These are phyloP conservation scores for Tapirus terrestris DNA, from an alignment of 2,113 vertebrate species.

Conservation along the genomic window DNA sequence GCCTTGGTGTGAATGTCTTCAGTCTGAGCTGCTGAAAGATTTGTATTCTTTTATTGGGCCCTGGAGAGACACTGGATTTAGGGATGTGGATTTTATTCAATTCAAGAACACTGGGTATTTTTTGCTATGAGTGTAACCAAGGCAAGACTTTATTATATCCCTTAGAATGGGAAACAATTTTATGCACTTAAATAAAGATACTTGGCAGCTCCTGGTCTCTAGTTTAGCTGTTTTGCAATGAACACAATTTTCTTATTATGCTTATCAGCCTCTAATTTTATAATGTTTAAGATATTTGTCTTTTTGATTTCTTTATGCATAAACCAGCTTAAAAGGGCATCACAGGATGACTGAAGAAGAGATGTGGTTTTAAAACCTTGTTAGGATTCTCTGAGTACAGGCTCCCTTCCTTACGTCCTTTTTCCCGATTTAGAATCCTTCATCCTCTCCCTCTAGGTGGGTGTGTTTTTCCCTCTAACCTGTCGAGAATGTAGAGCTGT, in stretches of 20 bases:
- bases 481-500: slow-evolving; percentile 8
- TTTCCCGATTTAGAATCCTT: slow-evolving; percentile 48
- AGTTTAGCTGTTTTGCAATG: neutral
- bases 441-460: neutral
- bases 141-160: neutral
- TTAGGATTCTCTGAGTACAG: slow-evolving; percentile 30
- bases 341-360: neutral
- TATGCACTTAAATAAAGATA: neutral
- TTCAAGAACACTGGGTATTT: neutral
- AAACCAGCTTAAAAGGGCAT: slow-evolving; percentile 9
- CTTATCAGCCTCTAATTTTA: neutral
- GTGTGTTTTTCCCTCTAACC: neutral
- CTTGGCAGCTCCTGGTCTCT: neutral
- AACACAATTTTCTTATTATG: neutral
- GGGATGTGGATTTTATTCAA: slow-evolving; percentile 28
- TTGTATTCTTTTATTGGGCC: neutral
- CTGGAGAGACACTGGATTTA: neutral
- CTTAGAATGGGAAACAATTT: neutral
- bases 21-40: neutral
- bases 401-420: neutral
- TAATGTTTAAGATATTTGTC: neutral
- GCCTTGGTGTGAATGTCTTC: neutral
- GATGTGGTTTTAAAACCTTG: neutral
- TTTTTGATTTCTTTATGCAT: slow-evolving; percentile 1
- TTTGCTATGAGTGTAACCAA: slow-evolving; percentile 26